Percentiles rank a stretch among this genome's conserved stretches.
Evolutionary conservation across 2,888 invertebrate genomes (phyloP).

Genomic region (Hydroisotoma schaefferi): DNA sequence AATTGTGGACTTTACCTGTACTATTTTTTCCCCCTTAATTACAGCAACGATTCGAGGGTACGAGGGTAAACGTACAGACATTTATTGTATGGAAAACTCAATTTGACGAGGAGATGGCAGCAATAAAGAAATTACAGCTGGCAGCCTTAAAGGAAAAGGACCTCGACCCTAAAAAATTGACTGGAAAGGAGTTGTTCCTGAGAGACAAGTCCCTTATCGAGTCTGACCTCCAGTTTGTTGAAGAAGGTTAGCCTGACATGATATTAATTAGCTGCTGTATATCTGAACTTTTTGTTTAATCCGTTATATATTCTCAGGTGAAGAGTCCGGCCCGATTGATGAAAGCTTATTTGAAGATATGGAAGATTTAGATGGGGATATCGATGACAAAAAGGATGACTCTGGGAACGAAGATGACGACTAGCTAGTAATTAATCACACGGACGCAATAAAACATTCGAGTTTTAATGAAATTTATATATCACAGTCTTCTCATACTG

Average conservation of each 20-base stretch:
- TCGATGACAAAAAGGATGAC: too few species aligned
- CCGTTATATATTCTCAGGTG: conserved; percentile 54
- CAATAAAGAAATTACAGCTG: conserved; percentile 58
- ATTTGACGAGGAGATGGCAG: conserved; percentile 85
- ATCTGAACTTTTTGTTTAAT: background rate
- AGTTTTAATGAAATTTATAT: too few species aligned
- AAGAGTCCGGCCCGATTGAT: conserved; percentile 81
- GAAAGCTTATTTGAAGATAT: conserved; percentile 88
- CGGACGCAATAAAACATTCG: too few species aligned
- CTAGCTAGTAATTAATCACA: too few species aligned
- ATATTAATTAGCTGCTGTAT: background rate
- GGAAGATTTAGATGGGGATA: conserved; percentile 66
- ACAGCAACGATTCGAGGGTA: conserved; percentile 91
- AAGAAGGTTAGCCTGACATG: conserved; percentile 65
- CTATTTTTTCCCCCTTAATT: conserved; percentile 49
- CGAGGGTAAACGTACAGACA: conserved; percentile 89
- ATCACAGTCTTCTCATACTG: too few species aligned
- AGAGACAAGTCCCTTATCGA: conserved; percentile 88
- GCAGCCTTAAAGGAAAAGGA: conserved; percentile 61
- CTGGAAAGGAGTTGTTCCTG: conserved; percentile 90
- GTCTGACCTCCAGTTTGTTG: conserved; percentile 92
- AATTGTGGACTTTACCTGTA: background rate
- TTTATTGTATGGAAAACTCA: conserved; percentile 90
- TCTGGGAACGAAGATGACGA: conserved; percentile 2
- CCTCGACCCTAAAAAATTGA: conserved; percentile 75